phyloP scores from a whole-genome alignment of 2,888 invertebrate genomes.

The Stenotaenia linearis region DNA sequence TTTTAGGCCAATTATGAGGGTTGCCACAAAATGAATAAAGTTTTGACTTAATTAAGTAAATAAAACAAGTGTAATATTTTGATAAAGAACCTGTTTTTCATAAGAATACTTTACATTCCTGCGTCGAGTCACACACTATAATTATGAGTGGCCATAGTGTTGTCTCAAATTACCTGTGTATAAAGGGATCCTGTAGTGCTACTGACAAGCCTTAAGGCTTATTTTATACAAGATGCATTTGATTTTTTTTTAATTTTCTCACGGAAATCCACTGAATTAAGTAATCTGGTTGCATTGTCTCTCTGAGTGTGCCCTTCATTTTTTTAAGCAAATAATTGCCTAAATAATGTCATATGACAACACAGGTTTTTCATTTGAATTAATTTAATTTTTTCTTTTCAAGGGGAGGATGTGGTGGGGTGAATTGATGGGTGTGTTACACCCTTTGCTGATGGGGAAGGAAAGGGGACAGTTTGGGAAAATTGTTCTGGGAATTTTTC shows the following conservation, averaged over 20 bases:
- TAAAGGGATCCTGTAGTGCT: constrained; percentile 11
- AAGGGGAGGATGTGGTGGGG: neutral
- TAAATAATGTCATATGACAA: neutral
- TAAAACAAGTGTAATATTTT: constrained; percentile 6
- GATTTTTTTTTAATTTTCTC: constrained; percentile 11
- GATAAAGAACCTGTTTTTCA: neutral
- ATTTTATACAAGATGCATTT: neutral
- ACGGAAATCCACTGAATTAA: constrained; percentile 7
- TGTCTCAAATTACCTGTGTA: constrained; percentile 11
- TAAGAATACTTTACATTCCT: neutral
- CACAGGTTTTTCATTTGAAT: neutral
- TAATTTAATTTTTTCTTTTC: neutral
- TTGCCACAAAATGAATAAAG: neutral
- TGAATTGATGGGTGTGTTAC: neutral
- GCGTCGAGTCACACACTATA: neutral
- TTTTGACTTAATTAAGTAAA: neutral
- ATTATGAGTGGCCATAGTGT: constrained; percentile 13
- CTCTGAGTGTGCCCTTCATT: neutral
- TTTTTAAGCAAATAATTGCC: neutral
- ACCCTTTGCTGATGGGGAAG: neutral
- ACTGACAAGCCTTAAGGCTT: constrained; percentile 7
- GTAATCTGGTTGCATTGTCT: neutral
- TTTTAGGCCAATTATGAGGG: neutral
- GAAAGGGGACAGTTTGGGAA: too few species aligned
- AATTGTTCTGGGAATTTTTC: too few species aligned